Evolutionary conservation across 1,140 invertebrate species (phyloP), one percentile per base, ranked within the genome.

Genomic region (Dryas iulia): DNA sequence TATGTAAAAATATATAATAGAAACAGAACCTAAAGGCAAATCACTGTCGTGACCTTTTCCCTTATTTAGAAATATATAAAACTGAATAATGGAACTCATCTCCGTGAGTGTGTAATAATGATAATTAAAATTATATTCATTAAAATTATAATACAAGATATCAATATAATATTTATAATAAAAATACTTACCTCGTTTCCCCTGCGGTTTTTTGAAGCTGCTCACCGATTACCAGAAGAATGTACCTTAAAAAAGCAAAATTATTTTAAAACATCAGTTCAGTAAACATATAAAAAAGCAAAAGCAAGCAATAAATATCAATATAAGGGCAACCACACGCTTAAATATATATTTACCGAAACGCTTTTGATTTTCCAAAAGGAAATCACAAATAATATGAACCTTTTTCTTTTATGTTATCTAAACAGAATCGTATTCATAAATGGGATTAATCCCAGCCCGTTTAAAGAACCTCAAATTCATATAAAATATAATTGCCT

Each of bases 351-450:
- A 10, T 21, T 21, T 47, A 6, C 1, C 39, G 8, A 18, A 47
- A 21, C 18, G 39, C 35, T 47, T 47, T 47, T 47, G 39, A 47
- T 10, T 56, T 56, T 26, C n/a, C 24, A 56, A 33, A 59, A 30
- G 28, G 28, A 30, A 33, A 33, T 33, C 18, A 5, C 58, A 33
- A 59, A 59, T 59, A 12, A 18, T 8, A 18, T 33, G 14, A 23
- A 24, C 30, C 58, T 30, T 59, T 59, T 59, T 35, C 23, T 59
- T 33, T 59, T n/a, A 54, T 54, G 21, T 56, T 26, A 56, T 56
- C 12, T 26, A 56, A 56, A 56, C 25, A n/a, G 24, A 56, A 26
- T 56, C 53, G 25, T 25, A 56, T 11, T 26, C 11, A 14, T 56
- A 56, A 56, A 56, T 26, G 53, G 25, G 23, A 56, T 56, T 56